Conservation (phyloP, 2,888 invertebrate species). For the Ochropleura leucogaster region DNA sequence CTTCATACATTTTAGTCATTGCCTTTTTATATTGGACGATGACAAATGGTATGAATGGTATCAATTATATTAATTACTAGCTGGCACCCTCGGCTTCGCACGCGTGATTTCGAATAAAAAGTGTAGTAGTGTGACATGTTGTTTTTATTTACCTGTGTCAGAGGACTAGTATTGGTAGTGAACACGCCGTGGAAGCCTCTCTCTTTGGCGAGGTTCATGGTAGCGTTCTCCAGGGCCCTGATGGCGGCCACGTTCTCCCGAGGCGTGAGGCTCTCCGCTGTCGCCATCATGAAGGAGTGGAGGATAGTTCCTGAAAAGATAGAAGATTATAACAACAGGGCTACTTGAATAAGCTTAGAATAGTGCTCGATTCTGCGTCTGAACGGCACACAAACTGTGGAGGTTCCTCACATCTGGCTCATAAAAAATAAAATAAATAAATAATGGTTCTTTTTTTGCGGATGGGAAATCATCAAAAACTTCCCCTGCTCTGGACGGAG, state of each 20-base stretch:
- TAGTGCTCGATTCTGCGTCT: background rate
- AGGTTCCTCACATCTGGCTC: too few relatives aligned
- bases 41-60: too few relatives aligned
- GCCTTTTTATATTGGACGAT: too few relatives aligned
- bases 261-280: slow-evolving; percentile 91
- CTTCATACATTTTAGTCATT: background rate
- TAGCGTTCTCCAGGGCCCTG: slow-evolving; percentile 94
- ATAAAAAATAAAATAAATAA: too few relatives aligned
- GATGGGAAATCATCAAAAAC: too few relatives aligned
- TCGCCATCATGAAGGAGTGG: slow-evolving; percentile 97
- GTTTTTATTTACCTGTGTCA: slow-evolving; percentile 93
- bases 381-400: background rate
- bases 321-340: background rate
- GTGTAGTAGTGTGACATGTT: too few relatives aligned
- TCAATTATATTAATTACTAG: background rate
- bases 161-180: slow-evolving; percentile 96
- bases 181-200: slow-evolving; percentile 94
- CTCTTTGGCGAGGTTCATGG: slow-evolving; percentile 92
- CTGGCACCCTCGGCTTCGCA: too few relatives aligned
- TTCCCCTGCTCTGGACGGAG: too few relatives aligned
- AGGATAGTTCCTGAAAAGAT: slow-evolving; percentile 89
- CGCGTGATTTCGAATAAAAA: too few relatives aligned
- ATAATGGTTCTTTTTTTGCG: too few relatives aligned
- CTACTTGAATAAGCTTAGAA: background rate
- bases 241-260: slow-evolving; percentile 95